A percentile compares a stretch with the other conserved stretches of the same genome.
These are phyloP conservation scores for Dissostichus mawsoni DNA, from an alignment of 2,113 vertebrate species.

Conservation along the genomic window DNA sequence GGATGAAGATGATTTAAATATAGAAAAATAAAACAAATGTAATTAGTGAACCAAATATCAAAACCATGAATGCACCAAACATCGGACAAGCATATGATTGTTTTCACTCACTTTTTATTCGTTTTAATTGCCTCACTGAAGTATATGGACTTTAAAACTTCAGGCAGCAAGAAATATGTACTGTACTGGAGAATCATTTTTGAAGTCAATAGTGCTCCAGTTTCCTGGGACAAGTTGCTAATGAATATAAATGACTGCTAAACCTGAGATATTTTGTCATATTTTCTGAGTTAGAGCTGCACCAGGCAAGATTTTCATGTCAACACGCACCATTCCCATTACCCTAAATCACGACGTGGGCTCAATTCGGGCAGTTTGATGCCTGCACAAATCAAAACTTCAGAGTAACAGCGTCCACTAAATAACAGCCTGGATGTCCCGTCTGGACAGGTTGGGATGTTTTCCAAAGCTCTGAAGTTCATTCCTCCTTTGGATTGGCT, in stretches of 20 bases:
- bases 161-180: neutral
- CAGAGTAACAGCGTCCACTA: neutral
- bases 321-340: neutral
- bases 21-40: neutral
- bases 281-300: conserved; percentile 25
- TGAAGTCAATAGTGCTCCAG: neutral
- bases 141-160: neutral
- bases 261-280: conserved; percentile 16
- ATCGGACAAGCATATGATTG: neutral
- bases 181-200: neutral
- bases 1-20: neutral
- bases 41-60: neutral
- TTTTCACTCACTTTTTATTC: neutral
- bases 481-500: neutral
- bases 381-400: conserved; percentile 24
- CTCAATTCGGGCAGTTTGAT: neutral
- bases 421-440: neutral
- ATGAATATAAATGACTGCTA: conserved; percentile 21
- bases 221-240: neutral
- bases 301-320: conserved; percentile 1
- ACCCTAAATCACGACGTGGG: neutral
- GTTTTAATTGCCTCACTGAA: neutral
- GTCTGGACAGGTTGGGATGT: neutral
- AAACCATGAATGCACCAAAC: neutral
- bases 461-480: conserved; percentile 2